These are phyloP conservation scores for Atlantisia rogersi DNA, from an alignment of 2,113 vertebrate genomes.

Conservation along the genomic window DNA sequence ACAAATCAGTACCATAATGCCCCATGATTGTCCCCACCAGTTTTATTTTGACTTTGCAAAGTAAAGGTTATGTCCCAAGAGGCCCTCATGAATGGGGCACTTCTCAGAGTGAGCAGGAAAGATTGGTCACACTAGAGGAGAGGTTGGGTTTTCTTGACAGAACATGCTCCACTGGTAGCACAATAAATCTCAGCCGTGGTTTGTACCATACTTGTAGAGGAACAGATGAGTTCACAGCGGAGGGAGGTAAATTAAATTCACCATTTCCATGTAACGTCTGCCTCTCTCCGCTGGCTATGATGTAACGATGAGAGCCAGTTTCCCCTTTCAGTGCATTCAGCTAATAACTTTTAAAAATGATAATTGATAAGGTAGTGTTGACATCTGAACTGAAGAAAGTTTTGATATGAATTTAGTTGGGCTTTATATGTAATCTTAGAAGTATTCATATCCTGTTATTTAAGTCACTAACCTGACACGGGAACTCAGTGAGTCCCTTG, in stretches of 20 bases:
- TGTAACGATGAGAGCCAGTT: neutral
- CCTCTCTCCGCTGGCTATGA: neutral
- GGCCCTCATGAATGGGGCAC: neutral
- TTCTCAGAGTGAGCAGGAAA: neutral
- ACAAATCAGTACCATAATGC: neutral
- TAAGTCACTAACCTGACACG: neutral
- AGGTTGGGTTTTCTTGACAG: neutral
- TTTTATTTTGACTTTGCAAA: neutral
- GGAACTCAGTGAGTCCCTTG: neutral
- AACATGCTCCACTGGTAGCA: neutral
- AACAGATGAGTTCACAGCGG: neutral
- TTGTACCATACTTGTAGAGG: neutral
- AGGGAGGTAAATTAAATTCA: neutral
- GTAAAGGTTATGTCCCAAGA: neutral
- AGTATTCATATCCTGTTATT: conserved; percentile 41
- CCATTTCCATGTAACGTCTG: neutral
- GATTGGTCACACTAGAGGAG: neutral
- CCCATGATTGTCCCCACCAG: neutral
- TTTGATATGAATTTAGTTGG: neutral
- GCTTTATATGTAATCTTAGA: neutral
- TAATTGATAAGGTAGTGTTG: neutral
- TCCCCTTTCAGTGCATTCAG: neutral
- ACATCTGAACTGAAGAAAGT: neutral
- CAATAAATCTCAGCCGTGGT: neutral
- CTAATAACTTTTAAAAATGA: neutral